Conservation (phyloP, 92 coral and sea anemone genomes). For the Anthopleura xanthogrammica region DNA sequence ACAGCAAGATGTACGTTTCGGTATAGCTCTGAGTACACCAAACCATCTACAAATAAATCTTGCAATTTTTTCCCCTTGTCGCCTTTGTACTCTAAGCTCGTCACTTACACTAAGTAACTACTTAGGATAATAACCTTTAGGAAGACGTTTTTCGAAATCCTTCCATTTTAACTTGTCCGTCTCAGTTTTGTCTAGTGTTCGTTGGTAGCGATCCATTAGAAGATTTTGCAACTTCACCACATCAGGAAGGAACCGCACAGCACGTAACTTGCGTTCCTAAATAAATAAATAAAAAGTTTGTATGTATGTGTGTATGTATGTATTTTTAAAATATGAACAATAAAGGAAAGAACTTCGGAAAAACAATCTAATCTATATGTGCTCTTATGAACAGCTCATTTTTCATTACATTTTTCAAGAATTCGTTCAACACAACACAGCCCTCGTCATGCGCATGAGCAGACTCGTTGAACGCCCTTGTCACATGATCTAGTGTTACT, state of each 20-base stretch:
- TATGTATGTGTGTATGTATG: too few species aligned
- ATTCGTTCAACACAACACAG: constrained; percentile 39
- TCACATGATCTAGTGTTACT: constrained; percentile 59
- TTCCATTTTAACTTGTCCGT: constrained; percentile 57
- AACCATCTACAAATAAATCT: too few species aligned
- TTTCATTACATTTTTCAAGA: constrained; percentile 59
- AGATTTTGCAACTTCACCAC: constrained; percentile 53
- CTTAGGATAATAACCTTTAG: constrained; percentile 43
- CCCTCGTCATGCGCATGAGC: constrained; percentile 33
- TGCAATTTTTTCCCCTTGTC: too few species aligned
- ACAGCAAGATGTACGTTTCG: too few species aligned
- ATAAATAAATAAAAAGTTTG: neutral
- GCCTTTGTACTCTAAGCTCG: too few species aligned
- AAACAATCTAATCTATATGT: neutral
- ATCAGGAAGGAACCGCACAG: constrained; percentile 68
- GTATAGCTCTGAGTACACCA: too few species aligned
- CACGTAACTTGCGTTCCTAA: constrained; percentile 65
- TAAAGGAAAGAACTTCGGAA: neutral
- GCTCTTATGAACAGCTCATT: too few species aligned
- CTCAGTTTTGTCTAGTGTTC: constrained; percentile 64
- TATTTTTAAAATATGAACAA: too few species aligned
- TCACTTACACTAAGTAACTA: too few species aligned
- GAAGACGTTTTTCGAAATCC: constrained; percentile 39
- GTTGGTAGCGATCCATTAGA: constrained; percentile 58
- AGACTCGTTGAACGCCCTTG: constrained; percentile 52